Base-by-base conservation (phyloP, 1,140 invertebrate genomes). In the Drosophila varians region DNA sequence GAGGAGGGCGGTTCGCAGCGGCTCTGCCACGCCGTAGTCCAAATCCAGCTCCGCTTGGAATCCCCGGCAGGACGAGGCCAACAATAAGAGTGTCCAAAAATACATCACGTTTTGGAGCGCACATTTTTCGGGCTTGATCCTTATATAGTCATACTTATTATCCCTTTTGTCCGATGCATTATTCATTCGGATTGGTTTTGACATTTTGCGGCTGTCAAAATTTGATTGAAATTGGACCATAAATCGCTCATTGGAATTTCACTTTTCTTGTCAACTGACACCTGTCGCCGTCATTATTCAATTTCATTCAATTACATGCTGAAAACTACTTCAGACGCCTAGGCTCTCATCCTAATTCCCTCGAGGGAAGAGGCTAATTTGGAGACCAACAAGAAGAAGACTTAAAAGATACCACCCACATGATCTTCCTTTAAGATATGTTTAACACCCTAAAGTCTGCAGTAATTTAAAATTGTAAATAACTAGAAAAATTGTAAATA, bases 251-350 rank as follows among this genome's bases (percentile, higher is more conserved):
- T 68, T 58, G 57, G 77, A 65, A 77, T 82, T 87, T 87, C 83
- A 87, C 82, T 86, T 86, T 86, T 77, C 74, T 78, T 83, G 78
- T 83, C 78, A 73, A 38, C 68, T 77, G 73, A 82, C 64, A 66
- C 64, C 57, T 57, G 34, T 28, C 61, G 52, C 70, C 46, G 60
- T 84, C 80, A 77, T 87, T 86, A 86, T 86, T 86, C 80, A 87
- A 87, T 87, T 88, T 87, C 61, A 66, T 82, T 87, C 82, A 87
- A 87, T n/a, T n/a, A n/a, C n/a, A n/a, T n/a, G n/a, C n/a, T n/a
- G n/a, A n/a, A n/a, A n/a, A n/a, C n/a, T n/a, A n/a, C n/a, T n/a
- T n/a, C n/a, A n/a, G n/a, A n/a, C n/a, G n/a, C n/a, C n/a, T n/a
- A n/a, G n/a, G n/a, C n/a, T n/a, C n/a, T n/a, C n/a, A n/a, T n/a